These are phyloP conservation scores for Stichopus horrens DNA, from an alignment of 53 echinoderm and acorn worm genomes.

Conservation along the genomic window DNA sequence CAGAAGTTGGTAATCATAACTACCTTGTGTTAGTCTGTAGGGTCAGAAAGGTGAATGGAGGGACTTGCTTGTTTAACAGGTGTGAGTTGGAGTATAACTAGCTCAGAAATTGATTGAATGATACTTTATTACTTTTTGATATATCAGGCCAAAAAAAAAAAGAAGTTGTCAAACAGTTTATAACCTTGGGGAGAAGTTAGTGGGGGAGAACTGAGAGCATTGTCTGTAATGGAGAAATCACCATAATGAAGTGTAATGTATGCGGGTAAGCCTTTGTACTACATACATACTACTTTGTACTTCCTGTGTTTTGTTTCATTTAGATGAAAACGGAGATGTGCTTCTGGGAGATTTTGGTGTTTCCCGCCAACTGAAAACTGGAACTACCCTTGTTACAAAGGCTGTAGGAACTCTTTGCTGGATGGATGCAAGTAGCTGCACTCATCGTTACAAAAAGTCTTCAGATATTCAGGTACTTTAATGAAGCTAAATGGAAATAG, in stretches of 20 bases:
- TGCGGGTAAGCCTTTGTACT: not conserved
- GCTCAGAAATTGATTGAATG: no score
- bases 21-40: no score
- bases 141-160: no score
- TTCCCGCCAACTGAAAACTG: not conserved
- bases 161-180: no score
- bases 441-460: conserved; percentile 15
- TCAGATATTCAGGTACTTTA: conserved; percentile 31
- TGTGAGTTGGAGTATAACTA: no score
- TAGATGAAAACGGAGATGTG: not conserved
- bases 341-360: not conserved
- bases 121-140: no score
- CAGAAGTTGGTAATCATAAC: no score
- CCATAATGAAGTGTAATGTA: not conserved
- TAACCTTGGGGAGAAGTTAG: not conserved
- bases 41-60: no score
- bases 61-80: no score
- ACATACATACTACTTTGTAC: not conserved
- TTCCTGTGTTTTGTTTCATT: not conserved
- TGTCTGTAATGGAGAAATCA: no score
- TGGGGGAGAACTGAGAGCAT: no score
- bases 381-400: conserved; percentile 1
- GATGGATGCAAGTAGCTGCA: not conserved
- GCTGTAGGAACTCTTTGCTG: conserved; percentile 2
- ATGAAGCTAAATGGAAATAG: no score